Evolutionary conservation across 2,113 vertebrate species (phyloP), one percentile per base, ranked within the genome.

Genomic region (Loxodonta africana): DNA sequence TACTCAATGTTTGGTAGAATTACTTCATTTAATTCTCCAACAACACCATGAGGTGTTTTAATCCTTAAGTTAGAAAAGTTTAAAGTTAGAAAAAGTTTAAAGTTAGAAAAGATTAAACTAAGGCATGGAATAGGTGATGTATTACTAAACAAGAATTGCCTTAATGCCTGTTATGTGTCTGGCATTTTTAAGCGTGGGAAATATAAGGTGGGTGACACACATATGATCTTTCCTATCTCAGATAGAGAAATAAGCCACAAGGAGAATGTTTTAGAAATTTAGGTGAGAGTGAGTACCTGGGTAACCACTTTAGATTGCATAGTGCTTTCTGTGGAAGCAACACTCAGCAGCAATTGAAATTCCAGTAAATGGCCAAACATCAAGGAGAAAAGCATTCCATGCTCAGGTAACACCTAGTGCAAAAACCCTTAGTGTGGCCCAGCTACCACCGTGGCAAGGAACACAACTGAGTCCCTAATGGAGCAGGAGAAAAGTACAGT

Each of bases 211-310:
- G 67, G 2, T n/a, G n/a, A n/a, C 25, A 9, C 28, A 67, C 8
- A 30, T 30, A 67, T 28, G 26, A 74, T 37, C n/a, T 74, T 6
- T 87, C 15, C 5, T 71, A 81, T 85, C 74, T 81, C 62, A 21
- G 74, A 26, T 25, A 57, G 48, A 93, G 62, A 93, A 93, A 93
- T 87, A 69, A 69, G n/a, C 44, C 73, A 57, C 26, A 28, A 46
- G n/a, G 74, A 60, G 18, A 93, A 69, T 41, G 33, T 69, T 74
- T 9, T 25, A 53, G 4, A 63, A 63, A 74, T 15, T n/a, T 74
- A 37, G 2, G 17, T 41, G 2, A 74, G 18, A 74, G n/a, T 74
- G 7, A 6, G 1, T 74, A n/a, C 2, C 6, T 41, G 33, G 5
- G 33, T 90, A 60, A 8, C 51, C 82, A 23, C 21, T 88, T 23